Conservation (phyloP, 1,140 invertebrate genomes). For the Scaptomyza montana region DNA sequence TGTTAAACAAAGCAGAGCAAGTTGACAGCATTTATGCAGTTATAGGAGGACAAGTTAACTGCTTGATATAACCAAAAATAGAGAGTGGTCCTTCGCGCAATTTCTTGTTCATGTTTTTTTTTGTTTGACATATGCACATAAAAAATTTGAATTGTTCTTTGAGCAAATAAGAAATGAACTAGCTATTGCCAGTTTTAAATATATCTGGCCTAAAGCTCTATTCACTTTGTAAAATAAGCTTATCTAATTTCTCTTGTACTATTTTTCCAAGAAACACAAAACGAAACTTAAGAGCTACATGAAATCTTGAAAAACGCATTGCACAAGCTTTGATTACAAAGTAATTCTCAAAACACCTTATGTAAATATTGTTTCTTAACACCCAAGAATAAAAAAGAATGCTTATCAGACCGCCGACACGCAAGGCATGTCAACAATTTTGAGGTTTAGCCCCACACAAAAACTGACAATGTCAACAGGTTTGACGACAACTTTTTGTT, state of each 20-base stretch:
- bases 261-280: conserved; percentile 2
- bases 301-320: neutral
- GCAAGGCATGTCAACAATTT: conserved; percentile 46
- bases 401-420: conserved; percentile 54
- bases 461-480: conserved; percentile 70
- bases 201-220: neutral
- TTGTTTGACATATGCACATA: no score
- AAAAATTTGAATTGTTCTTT: no score
- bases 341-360: conserved; percentile 35
- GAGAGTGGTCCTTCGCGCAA: no score
- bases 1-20: no score
- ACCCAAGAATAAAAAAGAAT: conserved; percentile 39
- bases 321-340: conserved; percentile 26
- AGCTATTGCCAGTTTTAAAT: neutral
- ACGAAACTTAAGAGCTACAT: neutral
- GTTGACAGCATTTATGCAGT: no score
- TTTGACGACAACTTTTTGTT: conserved; percentile 45
- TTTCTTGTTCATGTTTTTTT: no score
- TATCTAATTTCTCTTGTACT: neutral
- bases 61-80: no score
- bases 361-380: conserved; percentile 71
- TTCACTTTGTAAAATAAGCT: neutral
- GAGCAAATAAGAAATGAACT: no score
- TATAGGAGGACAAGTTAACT: no score
- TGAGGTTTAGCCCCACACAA: conserved; percentile 2